A percentile compares a stretch with the other conserved stretches of the same genome.
Evolutionary conservation across 1,140 invertebrate species (phyloP).

Genomic region (Pollicipes pollicipes): DNA sequence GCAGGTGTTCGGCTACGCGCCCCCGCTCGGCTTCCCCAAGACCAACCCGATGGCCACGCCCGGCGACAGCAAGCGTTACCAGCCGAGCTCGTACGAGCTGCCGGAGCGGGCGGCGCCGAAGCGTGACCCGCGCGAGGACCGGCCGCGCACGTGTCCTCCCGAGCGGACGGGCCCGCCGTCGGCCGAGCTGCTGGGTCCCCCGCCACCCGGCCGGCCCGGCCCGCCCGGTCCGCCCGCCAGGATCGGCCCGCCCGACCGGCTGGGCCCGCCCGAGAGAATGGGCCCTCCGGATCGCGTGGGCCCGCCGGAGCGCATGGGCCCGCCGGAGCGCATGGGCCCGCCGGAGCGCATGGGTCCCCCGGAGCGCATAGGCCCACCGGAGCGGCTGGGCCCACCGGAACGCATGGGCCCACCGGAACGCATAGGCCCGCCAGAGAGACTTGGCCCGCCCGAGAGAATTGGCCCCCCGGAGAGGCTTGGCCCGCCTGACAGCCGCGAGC

Average conservation of each 20-base stretch:
- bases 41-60: slow-evolving; percentile 3
- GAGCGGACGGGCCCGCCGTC: not conserved
- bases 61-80: not conserved
- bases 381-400: too few relatives aligned
- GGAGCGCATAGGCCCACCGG: too few relatives aligned
- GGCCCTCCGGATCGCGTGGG: too few relatives aligned
- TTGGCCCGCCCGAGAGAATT: not conserved
- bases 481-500: not conserved
- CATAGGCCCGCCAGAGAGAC: too few relatives aligned
- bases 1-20: not conserved
- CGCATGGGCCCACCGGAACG: too few relatives aligned
- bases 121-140: not conserved
- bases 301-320: too few relatives aligned
- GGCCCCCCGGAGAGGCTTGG: not conserved
- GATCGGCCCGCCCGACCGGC: too few relatives aligned
- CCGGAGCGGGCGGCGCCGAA: not conserved
- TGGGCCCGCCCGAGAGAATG: not conserved
- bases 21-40: not conserved
- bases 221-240: too few relatives aligned
- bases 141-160: not conserved
- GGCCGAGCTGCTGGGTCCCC: too few relatives aligned
- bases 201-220: too few relatives aligned
- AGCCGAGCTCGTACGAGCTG: not conserved
- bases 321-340: too few relatives aligned
- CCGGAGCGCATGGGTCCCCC: too few relatives aligned